Percentiles rank a stretch among this genome's conserved stretches.
Evolutionary conservation across 2,113 vertebrate species (phyloP).

Genomic region (Pluvialis apricaria): DNA sequence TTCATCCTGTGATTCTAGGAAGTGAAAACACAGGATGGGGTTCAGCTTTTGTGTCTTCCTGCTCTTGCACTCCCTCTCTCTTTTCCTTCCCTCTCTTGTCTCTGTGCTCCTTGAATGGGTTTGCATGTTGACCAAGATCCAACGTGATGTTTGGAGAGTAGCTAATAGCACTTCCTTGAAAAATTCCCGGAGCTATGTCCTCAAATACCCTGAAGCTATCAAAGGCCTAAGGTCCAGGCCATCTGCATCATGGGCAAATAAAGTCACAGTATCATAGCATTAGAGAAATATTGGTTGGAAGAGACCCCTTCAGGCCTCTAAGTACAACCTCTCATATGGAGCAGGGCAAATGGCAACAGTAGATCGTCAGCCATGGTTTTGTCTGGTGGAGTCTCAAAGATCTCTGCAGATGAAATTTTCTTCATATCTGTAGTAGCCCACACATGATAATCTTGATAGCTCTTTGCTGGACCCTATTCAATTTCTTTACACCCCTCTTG

Average conservation of each 20-base stretch:
- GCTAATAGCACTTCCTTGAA: neutral
- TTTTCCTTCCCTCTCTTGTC: neutral
- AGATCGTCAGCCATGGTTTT: neutral
- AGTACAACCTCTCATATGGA: neutral
- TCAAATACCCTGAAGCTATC: neutral
- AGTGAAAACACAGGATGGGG: neutral
- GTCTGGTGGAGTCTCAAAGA: neutral
- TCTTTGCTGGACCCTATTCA: neutral
- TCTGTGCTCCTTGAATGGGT: neutral
- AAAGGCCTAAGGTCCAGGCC: neutral
- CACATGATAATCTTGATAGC: neutral
- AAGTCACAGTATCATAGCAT: neutral
- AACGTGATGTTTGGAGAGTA: neutral
- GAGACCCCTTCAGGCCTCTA: neutral
- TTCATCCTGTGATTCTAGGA: neutral
- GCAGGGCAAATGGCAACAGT: neutral
- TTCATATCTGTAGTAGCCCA: neutral
- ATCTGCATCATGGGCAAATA: neutral
- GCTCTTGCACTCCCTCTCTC: neutral
- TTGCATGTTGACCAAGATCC: neutral
- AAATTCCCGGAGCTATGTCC: neutral
- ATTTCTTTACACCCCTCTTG: neutral
- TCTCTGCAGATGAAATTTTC: neutral
- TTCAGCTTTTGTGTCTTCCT: neutral
- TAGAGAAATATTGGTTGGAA: neutral